Conservation (phyloP, 2,113 vertebrate species). For the Zosterops hypoxanthus region DNA sequence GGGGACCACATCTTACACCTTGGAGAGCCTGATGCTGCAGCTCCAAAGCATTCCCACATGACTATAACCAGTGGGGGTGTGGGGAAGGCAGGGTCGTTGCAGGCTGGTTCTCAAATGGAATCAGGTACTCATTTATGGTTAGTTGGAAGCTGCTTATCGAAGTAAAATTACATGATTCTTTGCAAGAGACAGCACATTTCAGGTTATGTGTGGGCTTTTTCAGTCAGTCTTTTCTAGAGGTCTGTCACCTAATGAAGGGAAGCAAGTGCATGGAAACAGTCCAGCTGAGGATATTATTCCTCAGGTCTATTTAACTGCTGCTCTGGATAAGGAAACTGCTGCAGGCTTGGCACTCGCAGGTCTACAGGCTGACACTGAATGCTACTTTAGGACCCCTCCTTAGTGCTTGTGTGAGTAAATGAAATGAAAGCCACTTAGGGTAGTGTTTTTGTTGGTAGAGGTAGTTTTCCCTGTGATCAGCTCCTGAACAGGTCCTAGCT, state of each 20-base stretch:
- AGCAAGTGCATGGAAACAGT: neutral
- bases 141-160: neutral
- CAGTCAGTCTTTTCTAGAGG: neutral
- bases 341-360: neutral
- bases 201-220: neutral
- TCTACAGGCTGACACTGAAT: neutral
- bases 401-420: neutral
- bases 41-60: accelerated
- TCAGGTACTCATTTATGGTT: neutral
- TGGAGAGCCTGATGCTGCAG: neutral
- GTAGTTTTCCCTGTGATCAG: neutral
- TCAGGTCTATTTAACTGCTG: neutral
- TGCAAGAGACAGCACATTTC: neutral
- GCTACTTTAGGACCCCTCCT: neutral
- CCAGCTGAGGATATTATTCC: neutral
- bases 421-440: neutral
- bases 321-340: neutral
- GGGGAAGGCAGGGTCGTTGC: neutral
- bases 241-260: neutral
- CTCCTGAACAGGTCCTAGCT: neutral
- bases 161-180: neutral
- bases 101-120: neutral
- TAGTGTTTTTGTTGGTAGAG: neutral
- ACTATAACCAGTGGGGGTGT: accelerated
- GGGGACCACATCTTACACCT: neutral